A percentile compares a stretch with the other conserved stretches of the same genome.
Conservation (phyloP, 2,888 invertebrate species). For the Trachelus tabidus region DNA sequence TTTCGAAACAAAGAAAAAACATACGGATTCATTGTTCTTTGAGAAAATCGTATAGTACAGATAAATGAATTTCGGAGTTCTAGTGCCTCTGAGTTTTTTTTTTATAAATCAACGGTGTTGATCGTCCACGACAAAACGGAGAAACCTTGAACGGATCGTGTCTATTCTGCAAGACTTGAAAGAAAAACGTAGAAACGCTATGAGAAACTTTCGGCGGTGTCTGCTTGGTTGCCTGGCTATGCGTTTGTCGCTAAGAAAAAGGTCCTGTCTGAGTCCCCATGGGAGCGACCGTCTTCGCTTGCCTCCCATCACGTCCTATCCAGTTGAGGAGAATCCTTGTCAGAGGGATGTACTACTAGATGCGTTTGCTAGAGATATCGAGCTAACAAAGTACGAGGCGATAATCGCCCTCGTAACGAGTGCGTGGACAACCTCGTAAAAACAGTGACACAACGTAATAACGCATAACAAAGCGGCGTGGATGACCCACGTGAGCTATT, state of each 20-base stretch:
- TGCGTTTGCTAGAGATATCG: neutral
- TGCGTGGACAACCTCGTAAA: conserved; percentile 16
- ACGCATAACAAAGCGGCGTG: conserved; percentile 12
- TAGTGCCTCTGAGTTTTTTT: neutral
- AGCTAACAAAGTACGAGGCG: neutral
- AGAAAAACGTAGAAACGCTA: neutral
- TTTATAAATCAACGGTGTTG: neutral
- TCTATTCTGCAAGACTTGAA: neutral
- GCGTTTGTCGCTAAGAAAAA: neutral
- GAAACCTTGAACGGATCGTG: neutral
- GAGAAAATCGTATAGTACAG: neutral
- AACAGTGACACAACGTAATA: conserved; percentile 16
- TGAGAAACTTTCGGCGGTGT: neutral
- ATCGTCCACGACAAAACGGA: neutral
- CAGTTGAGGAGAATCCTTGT: neutral
- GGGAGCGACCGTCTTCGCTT: neutral
- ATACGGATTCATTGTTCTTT: neutral
- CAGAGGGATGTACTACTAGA: neutral
- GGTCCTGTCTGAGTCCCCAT: neutral
- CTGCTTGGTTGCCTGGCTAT: neutral
- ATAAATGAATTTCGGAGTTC: neutral
- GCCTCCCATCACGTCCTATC: neutral
- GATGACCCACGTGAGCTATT: conserved; percentile 21
- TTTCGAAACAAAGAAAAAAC: neutral
- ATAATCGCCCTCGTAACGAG: neutral